Percentiles rank a stretch among this genome's conserved stretches.
Conservation (phyloP, 2,797 vertebrate species). For the Loris lydekkerianus region DNA sequence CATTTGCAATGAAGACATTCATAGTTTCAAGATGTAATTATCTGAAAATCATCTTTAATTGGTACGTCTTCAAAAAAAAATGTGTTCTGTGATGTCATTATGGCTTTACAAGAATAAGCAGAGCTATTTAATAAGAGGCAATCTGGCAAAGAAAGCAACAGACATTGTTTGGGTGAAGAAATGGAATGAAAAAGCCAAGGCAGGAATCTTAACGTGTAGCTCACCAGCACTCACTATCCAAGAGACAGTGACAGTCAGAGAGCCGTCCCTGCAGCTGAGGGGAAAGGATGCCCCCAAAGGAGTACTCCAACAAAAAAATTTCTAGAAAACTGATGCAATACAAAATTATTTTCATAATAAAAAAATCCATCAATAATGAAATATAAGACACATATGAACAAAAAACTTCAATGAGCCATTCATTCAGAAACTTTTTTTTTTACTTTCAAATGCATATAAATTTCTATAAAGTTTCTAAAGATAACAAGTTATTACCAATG, state of each 20-base stretch:
- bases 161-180: background rate
- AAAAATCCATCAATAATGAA: conserved; percentile 42
- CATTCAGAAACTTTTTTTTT: background rate
- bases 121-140: background rate
- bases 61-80: background rate
- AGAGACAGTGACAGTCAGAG: background rate
- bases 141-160: background rate
- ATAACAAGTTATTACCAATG: background rate
- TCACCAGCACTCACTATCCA: background rate
- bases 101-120: background rate
- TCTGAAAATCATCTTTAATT: conserved; percentile 37
- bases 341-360: background rate
- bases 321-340: background rate
- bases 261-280: background rate
- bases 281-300: background rate
- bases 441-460: background rate
- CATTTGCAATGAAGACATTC: background rate
- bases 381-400: background rate
- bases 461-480: background rate
- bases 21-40: conserved; percentile 41
- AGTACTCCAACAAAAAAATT: background rate
- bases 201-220: background rate
- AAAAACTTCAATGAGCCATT: background rate
- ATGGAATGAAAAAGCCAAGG: background rate
- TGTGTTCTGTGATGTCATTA: background rate